Evolutionary conservation across 2,888 invertebrate species (phyloP).

Genomic region (Dicranocentrus wangi): DNA sequence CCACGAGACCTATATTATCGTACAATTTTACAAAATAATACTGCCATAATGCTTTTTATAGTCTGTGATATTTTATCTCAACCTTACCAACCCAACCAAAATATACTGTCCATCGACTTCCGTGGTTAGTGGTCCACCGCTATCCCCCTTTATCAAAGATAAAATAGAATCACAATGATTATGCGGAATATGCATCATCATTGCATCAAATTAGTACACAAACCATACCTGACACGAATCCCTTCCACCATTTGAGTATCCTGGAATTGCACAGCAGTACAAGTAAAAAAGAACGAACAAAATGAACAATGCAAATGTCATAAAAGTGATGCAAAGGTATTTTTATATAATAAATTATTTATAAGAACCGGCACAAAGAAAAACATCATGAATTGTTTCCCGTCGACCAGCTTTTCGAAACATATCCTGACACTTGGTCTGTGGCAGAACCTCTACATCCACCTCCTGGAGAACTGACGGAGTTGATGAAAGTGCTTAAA

Average conservation of each 20-base stretch:
- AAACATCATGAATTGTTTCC: slow-evolving; percentile 94
- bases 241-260: slow-evolving; percentile 88
- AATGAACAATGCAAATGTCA: not conserved
- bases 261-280: too few species aligned
- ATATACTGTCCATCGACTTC: slow-evolving; percentile 89
- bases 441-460: slow-evolving; percentile 83
- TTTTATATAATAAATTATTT: not conserved
- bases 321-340: not conserved
- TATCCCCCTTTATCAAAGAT: slow-evolving; percentile 43
- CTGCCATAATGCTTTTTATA: not conserved
- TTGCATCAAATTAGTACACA: not conserved
- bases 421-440: slow-evolving; percentile 93
- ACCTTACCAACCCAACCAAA: slow-evolving; percentile 90
- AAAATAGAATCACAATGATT: slow-evolving; percentile 9
- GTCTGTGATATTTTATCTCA: slow-evolving; percentile 76
- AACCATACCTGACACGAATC: slow-evolving; percentile 78
- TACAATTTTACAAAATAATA: slow-evolving; percentile 4
- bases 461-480: slow-evolving; percentile 84
- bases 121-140: slow-evolving; percentile 86
- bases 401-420: slow-evolving; percentile 90
- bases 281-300: slow-evolving; percentile 5
- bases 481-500: slow-evolving; percentile 78
- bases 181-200: not conserved
- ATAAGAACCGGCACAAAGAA: slow-evolving; percentile 84
- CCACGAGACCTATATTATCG: slow-evolving; percentile 44